A percentile compares a stretch with the other conserved stretches of the same genome.
These are phyloP conservation scores for Podarcis siculus DNA, from an alignment of 2,797 vertebrate genomes.

Conservation along the genomic window DNA sequence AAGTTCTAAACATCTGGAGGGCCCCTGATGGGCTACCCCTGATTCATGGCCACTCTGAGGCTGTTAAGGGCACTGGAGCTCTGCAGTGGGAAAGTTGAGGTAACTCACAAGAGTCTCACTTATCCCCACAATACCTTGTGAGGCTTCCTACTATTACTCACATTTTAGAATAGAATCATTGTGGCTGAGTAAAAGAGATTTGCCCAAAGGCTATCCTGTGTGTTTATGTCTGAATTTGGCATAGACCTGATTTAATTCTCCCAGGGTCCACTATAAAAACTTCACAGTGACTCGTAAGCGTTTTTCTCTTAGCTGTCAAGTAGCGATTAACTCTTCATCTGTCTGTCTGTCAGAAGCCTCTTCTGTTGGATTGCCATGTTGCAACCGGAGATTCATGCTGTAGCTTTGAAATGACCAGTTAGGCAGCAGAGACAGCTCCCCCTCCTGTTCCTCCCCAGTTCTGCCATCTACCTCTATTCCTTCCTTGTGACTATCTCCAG, in stretches of 20 bases:
- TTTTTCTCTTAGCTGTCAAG: neutral
- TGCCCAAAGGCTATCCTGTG: neutral
- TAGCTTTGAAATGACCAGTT: neutral
- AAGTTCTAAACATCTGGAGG: too few relatives aligned
- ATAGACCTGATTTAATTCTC: neutral
- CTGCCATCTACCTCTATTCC: neutral
- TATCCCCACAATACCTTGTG: neutral
- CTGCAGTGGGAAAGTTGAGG: too few relatives aligned
- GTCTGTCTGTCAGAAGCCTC: neutral
- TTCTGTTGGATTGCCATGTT: neutral
- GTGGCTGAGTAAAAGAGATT: neutral
- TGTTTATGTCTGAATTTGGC: neutral
- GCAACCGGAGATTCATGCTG: neutral
- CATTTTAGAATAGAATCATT: neutral
- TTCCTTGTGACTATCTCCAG: neutral
- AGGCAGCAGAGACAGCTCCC: neutral
- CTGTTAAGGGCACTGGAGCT: neutral
- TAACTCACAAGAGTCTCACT: neutral
- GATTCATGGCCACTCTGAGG: neutral
- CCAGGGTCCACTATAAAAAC: neutral
- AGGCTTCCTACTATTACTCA: neutral
- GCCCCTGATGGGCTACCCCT: too few relatives aligned
- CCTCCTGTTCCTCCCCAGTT: neutral
- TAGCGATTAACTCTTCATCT: neutral
- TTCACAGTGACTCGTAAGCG: neutral